phyloP scores from a whole-genome alignment of 2,113 vertebrate species.

The Nibea coibor region DNA sequence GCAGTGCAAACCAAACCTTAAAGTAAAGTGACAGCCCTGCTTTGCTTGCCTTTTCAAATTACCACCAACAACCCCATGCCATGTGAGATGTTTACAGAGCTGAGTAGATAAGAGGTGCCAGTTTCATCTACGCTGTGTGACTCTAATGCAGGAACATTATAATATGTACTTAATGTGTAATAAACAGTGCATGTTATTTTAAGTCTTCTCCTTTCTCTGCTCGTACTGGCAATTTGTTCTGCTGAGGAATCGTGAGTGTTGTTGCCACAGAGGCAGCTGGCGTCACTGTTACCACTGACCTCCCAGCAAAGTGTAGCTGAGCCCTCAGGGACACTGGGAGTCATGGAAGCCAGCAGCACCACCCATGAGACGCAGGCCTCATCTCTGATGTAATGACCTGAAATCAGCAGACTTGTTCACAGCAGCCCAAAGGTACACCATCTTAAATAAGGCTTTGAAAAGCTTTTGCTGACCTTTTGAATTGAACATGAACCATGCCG shows the following conservation, averaged over 20 bases:
- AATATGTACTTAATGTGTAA: not conserved
- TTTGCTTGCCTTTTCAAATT: slow-evolving; percentile 72
- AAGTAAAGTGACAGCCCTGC: slow-evolving; percentile 71
- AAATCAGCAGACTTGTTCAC: slow-evolving; percentile 48
- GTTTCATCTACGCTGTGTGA: slow-evolving; percentile 11
- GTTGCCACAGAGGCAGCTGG: slow-evolving; percentile 66
- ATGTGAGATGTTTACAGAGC: slow-evolving; percentile 24
- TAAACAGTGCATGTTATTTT: not conserved
- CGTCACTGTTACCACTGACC: slow-evolving; percentile 66
- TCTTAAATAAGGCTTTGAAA: slow-evolving; percentile 24
- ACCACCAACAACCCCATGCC: slow-evolving; percentile 33
- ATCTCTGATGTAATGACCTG: slow-evolving; percentile 62
- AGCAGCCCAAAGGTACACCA: slow-evolving; percentile 32
- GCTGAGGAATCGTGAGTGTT: slow-evolving; percentile 35
- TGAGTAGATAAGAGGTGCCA: not conserved
- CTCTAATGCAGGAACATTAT: not conserved
- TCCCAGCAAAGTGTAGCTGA: slow-evolving; percentile 52
- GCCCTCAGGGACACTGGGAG: slow-evolving; percentile 61
- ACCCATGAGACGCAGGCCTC: slow-evolving; percentile 40
- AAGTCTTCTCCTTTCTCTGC: slow-evolving; percentile 10
- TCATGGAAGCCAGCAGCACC: slow-evolving; percentile 68
- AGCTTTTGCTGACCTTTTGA: slow-evolving; percentile 48
- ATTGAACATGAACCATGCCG: slow-evolving; percentile 4
- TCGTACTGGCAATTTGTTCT: slow-evolving; percentile 30
- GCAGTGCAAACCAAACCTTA: slow-evolving; percentile 54